Conservation (phyloP, 1,140 invertebrate species). For the Ceratina calcarata region DNA sequence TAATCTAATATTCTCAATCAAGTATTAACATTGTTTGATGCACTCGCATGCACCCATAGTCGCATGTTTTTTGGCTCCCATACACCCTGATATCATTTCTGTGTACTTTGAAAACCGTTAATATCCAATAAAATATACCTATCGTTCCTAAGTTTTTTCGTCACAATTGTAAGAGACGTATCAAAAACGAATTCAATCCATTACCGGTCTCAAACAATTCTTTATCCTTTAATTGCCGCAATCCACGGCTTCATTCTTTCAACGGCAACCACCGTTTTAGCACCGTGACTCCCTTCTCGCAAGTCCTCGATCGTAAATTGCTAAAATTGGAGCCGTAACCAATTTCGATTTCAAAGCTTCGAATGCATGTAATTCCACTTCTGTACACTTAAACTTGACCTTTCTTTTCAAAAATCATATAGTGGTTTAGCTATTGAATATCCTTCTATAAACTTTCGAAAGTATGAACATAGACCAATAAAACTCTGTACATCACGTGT, state of each 20-base stretch:
- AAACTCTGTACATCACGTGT: conserved; percentile 28
- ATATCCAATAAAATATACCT: conserved; percentile 60
- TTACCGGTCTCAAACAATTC: too few relatives aligned
- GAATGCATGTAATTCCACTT: too few relatives aligned
- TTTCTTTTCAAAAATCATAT: conserved; percentile 21
- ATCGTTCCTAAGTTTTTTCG: conserved; percentile 56
- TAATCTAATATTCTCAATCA: too few relatives aligned
- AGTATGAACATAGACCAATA: conserved; percentile 37
- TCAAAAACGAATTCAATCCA: too few relatives aligned
- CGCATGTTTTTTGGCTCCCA: conserved; percentile 41
- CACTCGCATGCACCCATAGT: too few relatives aligned
- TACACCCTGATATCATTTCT: conserved; percentile 56
- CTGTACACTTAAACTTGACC: background rate
- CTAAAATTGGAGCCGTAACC: background rate
- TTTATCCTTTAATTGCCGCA: too few relatives aligned
- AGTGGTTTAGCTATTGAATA: conserved; percentile 30
- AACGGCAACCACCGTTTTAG: too few relatives aligned
- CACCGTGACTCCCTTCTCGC: too few relatives aligned
- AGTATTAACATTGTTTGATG: too few relatives aligned
- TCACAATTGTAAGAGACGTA: too few relatives aligned
- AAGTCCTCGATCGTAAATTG: background rate
- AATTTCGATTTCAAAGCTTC: too few relatives aligned
- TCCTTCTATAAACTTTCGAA: conserved; percentile 39
- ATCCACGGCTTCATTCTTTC: too few relatives aligned
- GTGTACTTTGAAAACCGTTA: conserved; percentile 56